phyloP scores from a whole-genome alignment of 2,888 invertebrate genomes.

The Pseudolycoriella hygida region DNA sequence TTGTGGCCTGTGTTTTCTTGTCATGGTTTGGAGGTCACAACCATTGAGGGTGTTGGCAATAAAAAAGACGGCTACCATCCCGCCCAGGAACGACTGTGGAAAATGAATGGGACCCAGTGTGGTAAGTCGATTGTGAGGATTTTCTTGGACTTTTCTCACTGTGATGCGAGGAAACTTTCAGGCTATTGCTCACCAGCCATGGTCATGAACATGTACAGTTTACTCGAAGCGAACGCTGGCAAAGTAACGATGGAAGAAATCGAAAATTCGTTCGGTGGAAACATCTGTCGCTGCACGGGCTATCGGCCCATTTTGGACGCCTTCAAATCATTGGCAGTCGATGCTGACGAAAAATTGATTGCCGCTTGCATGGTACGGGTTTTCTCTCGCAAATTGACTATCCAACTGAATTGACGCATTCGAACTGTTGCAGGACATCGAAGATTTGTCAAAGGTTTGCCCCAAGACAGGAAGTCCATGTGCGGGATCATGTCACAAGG shows the following conservation, averaged over 20 bases:
- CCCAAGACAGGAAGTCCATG: slow-evolving; percentile 26
- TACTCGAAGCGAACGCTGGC: slow-evolving; percentile 32
- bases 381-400: not conserved
- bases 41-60: slow-evolving; percentile 49
- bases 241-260: slow-evolving; percentile 42
- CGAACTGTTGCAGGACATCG: slow-evolving; percentile 24
- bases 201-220: slow-evolving; percentile 26
- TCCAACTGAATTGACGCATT: not conserved
- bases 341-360: slow-evolving; percentile 31
- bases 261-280: slow-evolving; percentile 59
- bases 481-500: slow-evolving; percentile 18
- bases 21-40: slow-evolving; percentile 43
- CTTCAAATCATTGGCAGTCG: slow-evolving; percentile 53
- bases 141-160: no score
- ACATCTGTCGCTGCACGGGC: slow-evolving; percentile 66
- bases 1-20: slow-evolving; percentile 24
- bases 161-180: no score
- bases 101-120: slow-evolving; percentile 45
- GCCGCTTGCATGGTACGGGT: slow-evolving; percentile 20
- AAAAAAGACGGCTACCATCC: slow-evolving; percentile 39
- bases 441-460: slow-evolving; percentile 22
- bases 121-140: slow-evolving; percentile 19
- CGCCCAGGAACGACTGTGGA: slow-evolving; percentile 38
- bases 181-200: slow-evolving; percentile 50
- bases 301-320: slow-evolving; percentile 62